phyloP scores from a whole-genome alignment of 2,113 vertebrate genomes.

The Melanostigma gelatinosum region DNA sequence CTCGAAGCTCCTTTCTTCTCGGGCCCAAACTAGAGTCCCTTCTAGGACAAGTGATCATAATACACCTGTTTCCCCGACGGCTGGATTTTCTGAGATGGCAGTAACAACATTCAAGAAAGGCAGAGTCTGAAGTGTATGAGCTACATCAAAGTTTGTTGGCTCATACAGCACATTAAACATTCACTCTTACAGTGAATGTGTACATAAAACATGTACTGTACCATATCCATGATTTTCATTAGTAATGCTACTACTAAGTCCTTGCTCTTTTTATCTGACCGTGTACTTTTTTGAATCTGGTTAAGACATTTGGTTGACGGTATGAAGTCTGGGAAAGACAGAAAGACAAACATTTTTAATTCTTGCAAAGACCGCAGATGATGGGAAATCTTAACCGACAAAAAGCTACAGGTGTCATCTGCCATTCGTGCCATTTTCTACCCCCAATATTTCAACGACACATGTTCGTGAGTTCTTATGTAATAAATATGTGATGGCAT shows the following conservation, averaged over 20 bases:
- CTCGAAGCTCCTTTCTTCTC: conserved; percentile 56
- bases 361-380: background rate
- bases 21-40: conserved; percentile 33
- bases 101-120: conserved; percentile 18
- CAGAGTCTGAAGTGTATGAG: conserved; percentile 4
- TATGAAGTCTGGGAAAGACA: background rate
- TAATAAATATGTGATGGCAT: conserved; percentile 39
- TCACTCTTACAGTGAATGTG: conserved; percentile 16
- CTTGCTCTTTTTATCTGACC: conserved; percentile 5
- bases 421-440: background rate
- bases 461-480: background rate
- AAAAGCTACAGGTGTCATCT: conserved; percentile 39
- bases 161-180: conserved; percentile 23
- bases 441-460: background rate
- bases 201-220: conserved; percentile 26
- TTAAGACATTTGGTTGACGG: background rate
- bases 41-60: conserved; percentile 47
- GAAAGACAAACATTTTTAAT: background rate
- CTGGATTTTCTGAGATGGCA: conserved; percentile 12
- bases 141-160: conserved; percentile 13
- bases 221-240: conserved; percentile 3
- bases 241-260: conserved; percentile 7
- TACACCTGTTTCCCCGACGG: conserved; percentile 28
- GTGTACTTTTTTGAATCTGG: background rate
- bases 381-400: background rate